Conservation (phyloP, 2,797 vertebrate species). For the Ctenochaetus hawaiiensis region DNA sequence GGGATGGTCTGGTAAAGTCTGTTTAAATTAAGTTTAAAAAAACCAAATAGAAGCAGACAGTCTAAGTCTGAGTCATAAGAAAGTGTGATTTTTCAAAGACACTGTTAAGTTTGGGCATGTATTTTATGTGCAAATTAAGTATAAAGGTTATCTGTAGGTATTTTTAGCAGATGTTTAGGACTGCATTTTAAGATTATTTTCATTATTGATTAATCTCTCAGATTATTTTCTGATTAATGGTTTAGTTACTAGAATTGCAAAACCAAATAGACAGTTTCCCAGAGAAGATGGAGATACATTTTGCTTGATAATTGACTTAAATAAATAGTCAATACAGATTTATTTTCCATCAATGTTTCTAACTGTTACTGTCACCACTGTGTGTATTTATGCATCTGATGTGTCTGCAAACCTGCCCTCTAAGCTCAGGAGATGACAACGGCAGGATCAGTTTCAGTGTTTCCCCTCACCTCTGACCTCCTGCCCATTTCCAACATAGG, state of each 20-base stretch:
- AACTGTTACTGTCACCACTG: neutral
- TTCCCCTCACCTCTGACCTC: constrained; percentile 73
- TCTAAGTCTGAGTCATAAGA: too few species aligned
- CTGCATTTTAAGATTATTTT: too few species aligned
- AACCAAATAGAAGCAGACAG: too few species aligned
- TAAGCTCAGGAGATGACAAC: constrained; percentile 33
- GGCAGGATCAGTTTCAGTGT: constrained; percentile 61
- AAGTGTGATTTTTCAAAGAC: too few species aligned
- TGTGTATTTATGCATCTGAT: constrained; percentile 24
- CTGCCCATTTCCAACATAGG: constrained; percentile 54
- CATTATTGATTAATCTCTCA: too few species aligned
- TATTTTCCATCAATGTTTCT: neutral
- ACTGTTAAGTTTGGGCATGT: too few species aligned
- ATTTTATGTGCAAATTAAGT: too few species aligned
- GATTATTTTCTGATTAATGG: neutral
- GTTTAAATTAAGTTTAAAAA: neutral
- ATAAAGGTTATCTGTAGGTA: too few species aligned
- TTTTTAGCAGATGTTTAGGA: too few species aligned
- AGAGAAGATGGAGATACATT: neutral
- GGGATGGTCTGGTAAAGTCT: constrained; percentile 4
- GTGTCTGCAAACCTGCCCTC: constrained; percentile 25
- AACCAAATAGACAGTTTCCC: neutral
- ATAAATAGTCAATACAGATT: neutral
- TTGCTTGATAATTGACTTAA: neutral
- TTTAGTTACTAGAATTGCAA: neutral